These are phyloP conservation scores for Danionella cerebrum DNA, from an alignment of 2,113 vertebrate species.

Conservation along the genomic window DNA sequence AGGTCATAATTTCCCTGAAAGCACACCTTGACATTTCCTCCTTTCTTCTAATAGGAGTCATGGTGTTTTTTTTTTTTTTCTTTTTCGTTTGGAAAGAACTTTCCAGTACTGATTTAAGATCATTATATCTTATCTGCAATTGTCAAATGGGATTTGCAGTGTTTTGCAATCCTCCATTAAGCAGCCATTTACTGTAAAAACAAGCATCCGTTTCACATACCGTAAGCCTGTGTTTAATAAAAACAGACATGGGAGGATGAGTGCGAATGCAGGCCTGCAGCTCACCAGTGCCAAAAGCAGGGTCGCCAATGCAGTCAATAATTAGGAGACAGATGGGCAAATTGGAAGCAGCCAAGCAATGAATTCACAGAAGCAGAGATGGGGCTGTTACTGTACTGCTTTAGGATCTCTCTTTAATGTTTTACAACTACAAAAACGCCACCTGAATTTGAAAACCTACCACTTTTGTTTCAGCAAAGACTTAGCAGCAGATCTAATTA, in stretches of 20 bases:
- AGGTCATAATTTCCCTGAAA: conserved; percentile 7
- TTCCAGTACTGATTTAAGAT: not conserved
- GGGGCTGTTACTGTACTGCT: conserved; percentile 7
- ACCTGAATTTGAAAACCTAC: conserved; percentile 42
- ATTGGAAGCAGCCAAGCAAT: conserved; percentile 22
- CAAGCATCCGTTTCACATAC: not conserved
- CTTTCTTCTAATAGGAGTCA: too few species aligned
- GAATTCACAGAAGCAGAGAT: not conserved
- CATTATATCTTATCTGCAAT: not conserved
- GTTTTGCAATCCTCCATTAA: conserved; percentile 7
- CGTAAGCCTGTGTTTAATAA: conserved; percentile 7
- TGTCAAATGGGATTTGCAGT: not conserved
- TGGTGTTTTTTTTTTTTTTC: too few species aligned
- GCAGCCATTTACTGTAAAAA: not conserved
- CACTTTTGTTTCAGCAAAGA: conserved; percentile 60
- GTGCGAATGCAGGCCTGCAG: not conserved
- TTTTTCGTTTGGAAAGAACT: not conserved
- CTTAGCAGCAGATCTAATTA: conserved; percentile 62
- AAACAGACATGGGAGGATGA: conserved; percentile 1
- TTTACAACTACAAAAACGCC: conserved; percentile 7
- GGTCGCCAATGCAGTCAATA: conserved; percentile 25
- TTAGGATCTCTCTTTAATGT: conserved; percentile 18
- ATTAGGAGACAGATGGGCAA: conserved; percentile 33
- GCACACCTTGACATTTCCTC: not conserved
- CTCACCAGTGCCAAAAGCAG: conserved; percentile 1